Conservation (phyloP, 2,888 invertebrate genomes). For the Netelia melanura region DNA sequence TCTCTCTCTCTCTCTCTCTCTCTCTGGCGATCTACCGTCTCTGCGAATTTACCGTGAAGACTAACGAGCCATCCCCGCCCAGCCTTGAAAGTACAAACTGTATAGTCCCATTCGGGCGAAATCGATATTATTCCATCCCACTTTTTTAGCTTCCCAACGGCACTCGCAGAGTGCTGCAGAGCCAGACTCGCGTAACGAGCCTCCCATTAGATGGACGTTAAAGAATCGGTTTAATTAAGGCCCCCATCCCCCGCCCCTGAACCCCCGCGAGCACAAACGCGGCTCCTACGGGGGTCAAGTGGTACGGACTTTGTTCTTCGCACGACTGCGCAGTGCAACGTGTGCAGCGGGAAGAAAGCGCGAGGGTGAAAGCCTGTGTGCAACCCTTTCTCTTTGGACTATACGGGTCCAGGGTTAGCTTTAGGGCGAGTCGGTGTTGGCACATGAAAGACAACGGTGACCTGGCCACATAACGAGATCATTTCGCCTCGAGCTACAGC, state of each 20-base stretch:
- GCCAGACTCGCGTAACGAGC: slow-evolving; percentile 70
- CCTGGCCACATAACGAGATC: slow-evolving; percentile 52
- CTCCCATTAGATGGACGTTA: slow-evolving; percentile 72
- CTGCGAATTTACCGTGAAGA: slow-evolving; percentile 33
- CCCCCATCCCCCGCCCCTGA: slow-evolving; percentile 42
- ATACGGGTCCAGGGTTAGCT: slow-evolving; percentile 29
- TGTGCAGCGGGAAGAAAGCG: slow-evolving; percentile 15
- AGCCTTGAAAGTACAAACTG: slow-evolving; percentile 26
- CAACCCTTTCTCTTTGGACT: slow-evolving; percentile 30
- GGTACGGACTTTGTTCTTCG: slow-evolving; percentile 64
- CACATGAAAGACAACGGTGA: slow-evolving; percentile 50
- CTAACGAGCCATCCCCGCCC: slow-evolving; percentile 60
- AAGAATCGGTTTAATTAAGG: slow-evolving; percentile 73
- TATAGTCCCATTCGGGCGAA: slow-evolving; percentile 5
- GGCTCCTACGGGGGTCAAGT: slow-evolving; percentile 40
- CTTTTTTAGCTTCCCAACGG: slow-evolving; percentile 50
- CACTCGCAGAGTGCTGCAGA: slow-evolving; percentile 33
- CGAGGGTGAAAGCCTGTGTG: not conserved
- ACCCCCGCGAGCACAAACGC: slow-evolving; percentile 2
- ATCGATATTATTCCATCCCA: slow-evolving; percentile 69
- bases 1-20: not conserved
- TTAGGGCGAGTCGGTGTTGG: slow-evolving; percentile 21
- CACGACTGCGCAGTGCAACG: slow-evolving; percentile 53
- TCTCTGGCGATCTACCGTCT: not conserved
- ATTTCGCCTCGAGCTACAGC: slow-evolving; percentile 45